Evolutionary conservation across 2,888 invertebrate genomes (phyloP).

Genomic region (Coecobrya sp.): DNA sequence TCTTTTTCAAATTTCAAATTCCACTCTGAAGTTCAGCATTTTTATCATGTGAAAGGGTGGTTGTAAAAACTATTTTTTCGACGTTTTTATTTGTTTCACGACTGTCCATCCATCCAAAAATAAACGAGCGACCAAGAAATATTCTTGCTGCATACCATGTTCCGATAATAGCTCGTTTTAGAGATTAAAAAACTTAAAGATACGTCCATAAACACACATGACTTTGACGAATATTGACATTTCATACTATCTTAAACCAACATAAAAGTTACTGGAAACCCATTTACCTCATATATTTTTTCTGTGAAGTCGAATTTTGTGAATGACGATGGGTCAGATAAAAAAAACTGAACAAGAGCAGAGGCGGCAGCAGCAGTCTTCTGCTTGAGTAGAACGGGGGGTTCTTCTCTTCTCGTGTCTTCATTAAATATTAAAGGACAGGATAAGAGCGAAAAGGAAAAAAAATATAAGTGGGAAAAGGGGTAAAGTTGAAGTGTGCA

Average conservation of each 20-base stretch:
- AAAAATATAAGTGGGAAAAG: slow-evolving; percentile 17
- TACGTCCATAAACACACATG: slow-evolving; percentile 1
- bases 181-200: slow-evolving; percentile 7
- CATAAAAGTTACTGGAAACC: slow-evolving; percentile 4
- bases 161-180: not conserved
- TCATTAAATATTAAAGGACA: slow-evolving; percentile 58
- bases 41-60: not conserved
- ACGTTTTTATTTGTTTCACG: not conserved
- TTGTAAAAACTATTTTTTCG: too few relatives aligned
- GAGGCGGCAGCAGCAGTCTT: not conserved
- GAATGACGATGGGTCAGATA: slow-evolving; percentile 28
- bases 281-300: not conserved
- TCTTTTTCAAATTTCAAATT: slow-evolving; percentile 23
- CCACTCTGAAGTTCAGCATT: not conserved
- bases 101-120: not conserved
- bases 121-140: not conserved
- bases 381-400: not conserved
- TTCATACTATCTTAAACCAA: slow-evolving; percentile 16
- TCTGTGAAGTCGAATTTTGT: not conserved
- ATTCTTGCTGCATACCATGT: not conserved
- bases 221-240: slow-evolving; percentile 44
- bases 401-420: slow-evolving; percentile 21
- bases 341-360: not conserved
- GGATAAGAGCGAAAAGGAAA: not conserved
- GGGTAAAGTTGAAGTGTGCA: slow-evolving; percentile 64